Base-by-base conservation (phyloP, 2,113 vertebrate species). In the Pluvianellus socialis region DNA sequence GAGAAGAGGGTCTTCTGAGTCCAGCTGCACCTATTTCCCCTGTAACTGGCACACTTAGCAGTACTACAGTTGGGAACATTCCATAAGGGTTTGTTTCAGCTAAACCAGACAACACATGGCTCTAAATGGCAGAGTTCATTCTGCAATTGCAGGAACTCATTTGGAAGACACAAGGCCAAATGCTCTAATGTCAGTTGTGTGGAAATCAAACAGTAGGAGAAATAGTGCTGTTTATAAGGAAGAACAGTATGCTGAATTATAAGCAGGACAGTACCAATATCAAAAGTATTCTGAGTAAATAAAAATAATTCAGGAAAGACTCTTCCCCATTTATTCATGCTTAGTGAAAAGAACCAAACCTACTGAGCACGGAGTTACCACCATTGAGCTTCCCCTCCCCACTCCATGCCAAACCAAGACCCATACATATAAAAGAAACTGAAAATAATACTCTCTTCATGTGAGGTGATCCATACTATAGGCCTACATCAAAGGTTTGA, bases 401-500 rank as follows among this genome's bases (percentile, higher is more conserved):
- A 21, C 9, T 38, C 21, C 35, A 32, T 45, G 61, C 27, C 73
- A 50, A 50, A 50, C 22, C 49, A 61, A 63, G 55, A 70, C 7
- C 27, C 1, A 0, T 53, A 70, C 58, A 50, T 47, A 79, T 7
- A 84, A 90, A 73, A 23, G 17, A 91, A 91, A 91, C 45, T 55
- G n/a, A 52, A 96, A 94, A 70, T 56, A 94, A 14, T 58, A n/a
- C 14, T 42, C 45, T 86, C 26, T 94, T 95, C 63, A 70, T 73
- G 53, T 72, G 62, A 91, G 67, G 53, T 82, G 67, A 88, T 82
- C 73, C 26, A 62, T 89, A 76, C 66, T 44, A 62, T 47, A 90
- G 74, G n/a, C 50, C 35, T 32, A 2, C 91, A 95, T 79, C 89
- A 94, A 96, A 96, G 89, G 35, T 79, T 58, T 88, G 74, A 87